Evolutionary conservation across 2,888 invertebrate genomes (phyloP).

Genomic region (Nezara viridula): DNA sequence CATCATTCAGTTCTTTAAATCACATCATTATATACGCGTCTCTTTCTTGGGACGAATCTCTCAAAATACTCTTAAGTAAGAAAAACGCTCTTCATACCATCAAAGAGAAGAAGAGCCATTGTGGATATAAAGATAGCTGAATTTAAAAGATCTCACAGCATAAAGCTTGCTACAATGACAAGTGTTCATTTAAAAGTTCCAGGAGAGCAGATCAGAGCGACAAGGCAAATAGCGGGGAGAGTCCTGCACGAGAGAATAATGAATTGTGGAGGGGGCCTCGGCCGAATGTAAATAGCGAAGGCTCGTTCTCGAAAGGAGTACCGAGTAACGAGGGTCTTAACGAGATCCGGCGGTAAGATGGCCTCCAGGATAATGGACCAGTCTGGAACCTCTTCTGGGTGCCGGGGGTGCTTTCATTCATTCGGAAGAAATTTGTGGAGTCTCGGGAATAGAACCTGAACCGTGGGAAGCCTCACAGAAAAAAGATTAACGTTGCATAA

Average conservation of each 20-base stretch:
- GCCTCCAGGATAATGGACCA: background rate
- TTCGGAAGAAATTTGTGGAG: background rate
- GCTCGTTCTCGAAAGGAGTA: background rate
- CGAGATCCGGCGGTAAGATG: background rate
- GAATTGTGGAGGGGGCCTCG: background rate
- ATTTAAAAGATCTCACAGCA: background rate
- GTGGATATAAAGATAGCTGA: background rate
- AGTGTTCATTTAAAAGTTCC: conserved; percentile 47
- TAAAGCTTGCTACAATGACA: conserved; percentile 15
- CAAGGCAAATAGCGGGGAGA: background rate
- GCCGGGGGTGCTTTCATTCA: background rate
- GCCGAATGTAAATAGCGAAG: conserved; percentile 20
- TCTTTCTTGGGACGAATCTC: background rate
- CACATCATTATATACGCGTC: background rate
- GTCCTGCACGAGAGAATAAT: background rate
- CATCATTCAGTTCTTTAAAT: background rate
- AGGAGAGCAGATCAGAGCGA: background rate
- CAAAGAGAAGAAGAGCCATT: background rate
- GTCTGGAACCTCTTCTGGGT: background rate
- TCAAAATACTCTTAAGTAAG: background rate
- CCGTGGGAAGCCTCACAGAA: too few species aligned
- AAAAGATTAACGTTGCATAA: too few species aligned
- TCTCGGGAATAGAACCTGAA: background rate
- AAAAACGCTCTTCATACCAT: conserved; percentile 4
- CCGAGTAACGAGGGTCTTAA: conserved; percentile 25